Percentiles rank a stretch among this genome's conserved stretches.
Conservation (phyloP, 1,140 invertebrate genomes). For the Zaprionus inermis region DNA sequence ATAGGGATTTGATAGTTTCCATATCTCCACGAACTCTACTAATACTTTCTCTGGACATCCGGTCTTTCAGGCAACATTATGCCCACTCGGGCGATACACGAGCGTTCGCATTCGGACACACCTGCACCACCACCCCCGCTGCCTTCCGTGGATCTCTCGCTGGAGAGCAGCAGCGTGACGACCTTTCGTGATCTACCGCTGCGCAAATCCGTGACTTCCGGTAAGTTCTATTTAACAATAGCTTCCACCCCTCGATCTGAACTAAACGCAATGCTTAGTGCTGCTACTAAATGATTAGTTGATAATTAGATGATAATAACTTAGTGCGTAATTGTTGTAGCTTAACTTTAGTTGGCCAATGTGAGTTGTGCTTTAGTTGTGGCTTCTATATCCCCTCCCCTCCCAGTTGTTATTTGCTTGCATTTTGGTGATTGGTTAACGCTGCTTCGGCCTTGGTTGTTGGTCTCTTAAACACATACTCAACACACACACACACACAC, state of each 20-base stretch:
- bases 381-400: constrained; percentile 43
- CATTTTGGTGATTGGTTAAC: constrained; percentile 70
- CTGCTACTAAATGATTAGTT: constrained; percentile 58
- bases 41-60: background rate
- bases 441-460: constrained; percentile 62
- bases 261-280: constrained; percentile 52
- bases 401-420: constrained; percentile 55
- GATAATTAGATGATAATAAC: constrained; percentile 27
- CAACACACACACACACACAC: constrained; percentile 33
- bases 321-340: constrained; percentile 38
- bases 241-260: background rate
- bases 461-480: constrained; percentile 42
- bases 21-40: constrained; percentile 1
- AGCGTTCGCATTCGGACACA: constrained; percentile 95
- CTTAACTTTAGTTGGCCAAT: constrained; percentile 46
- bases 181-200: constrained; percentile 95
- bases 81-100: constrained; percentile 88
- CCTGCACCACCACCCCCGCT: constrained; percentile 89
- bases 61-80: constrained; percentile 61
- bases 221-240: constrained; percentile 85
- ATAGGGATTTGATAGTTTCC: background rate
- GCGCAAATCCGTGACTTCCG: constrained; percentile 93
- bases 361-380: constrained; percentile 42
- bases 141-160: constrained; percentile 94
- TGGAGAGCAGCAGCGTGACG: constrained; percentile 97